Evolutionary conservation across 2,113 vertebrate species (phyloP).

Genomic region (Etheostoma spectabile): DNA sequence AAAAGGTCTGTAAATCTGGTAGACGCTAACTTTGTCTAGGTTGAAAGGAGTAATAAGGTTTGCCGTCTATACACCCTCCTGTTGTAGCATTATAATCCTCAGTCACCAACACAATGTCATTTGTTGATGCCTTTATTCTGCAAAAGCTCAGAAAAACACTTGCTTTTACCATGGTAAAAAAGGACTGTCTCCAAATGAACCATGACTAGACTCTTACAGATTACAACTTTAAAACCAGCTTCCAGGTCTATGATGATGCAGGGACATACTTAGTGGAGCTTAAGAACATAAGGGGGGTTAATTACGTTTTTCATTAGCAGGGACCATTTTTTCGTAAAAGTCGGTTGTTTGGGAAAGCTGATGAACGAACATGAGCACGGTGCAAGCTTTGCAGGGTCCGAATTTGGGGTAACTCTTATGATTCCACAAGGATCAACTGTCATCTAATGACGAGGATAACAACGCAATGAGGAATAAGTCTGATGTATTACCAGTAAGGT

Average conservation of each 20-base stretch:
- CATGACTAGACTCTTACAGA: not conserved
- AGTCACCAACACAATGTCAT: no score
- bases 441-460: not conserved
- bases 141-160: not conserved
- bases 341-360: not conserved
- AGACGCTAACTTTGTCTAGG: no score
- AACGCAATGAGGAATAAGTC: not conserved
- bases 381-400: not conserved
- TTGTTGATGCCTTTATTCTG: no score
- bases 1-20: no score
- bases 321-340: not conserved
- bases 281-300: not conserved
- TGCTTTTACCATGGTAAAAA: not conserved
- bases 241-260: not conserved
- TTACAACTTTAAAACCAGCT: not conserved
- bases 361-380: not conserved
- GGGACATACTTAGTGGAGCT: not conserved
- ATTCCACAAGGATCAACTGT: not conserved
- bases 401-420: not conserved
- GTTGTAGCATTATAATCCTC: no score
- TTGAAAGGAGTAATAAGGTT: no score
- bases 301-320: not conserved
- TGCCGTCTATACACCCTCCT: no score
- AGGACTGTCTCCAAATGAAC: no score
- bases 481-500: conserved; percentile 88